Evolutionary conservation across 2,113 vertebrate genomes (phyloP).

Genomic region (Engystomops pustulosus): DNA sequence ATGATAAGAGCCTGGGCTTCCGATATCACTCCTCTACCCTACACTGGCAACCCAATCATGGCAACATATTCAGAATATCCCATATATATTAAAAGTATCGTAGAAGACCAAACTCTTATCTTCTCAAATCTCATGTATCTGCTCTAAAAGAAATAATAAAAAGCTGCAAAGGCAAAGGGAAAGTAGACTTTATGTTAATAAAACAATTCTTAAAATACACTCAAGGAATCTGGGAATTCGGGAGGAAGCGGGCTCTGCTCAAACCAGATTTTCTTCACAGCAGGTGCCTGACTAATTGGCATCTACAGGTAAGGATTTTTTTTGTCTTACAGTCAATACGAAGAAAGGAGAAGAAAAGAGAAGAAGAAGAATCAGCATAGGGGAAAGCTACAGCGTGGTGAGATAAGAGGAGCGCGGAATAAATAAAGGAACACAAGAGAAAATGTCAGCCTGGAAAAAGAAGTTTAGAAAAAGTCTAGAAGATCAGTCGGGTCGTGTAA

Average conservation of each 20-base stretch:
- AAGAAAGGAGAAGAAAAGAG: not conserved
- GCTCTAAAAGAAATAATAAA: not conserved
- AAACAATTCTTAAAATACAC: slow-evolving; percentile 23
- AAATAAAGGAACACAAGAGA: slow-evolving; percentile 14
- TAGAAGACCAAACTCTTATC: not conserved
- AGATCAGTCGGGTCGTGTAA: not conserved
- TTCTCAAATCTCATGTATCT: not conserved
- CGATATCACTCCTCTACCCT: too few species aligned
- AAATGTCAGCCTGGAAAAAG: not conserved
- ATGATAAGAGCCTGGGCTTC: too few species aligned
- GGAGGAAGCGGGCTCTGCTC: not conserved
- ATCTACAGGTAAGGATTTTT: slow-evolving; percentile 41
- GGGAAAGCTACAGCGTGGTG: not conserved
- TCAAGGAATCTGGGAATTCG: slow-evolving; percentile 8
- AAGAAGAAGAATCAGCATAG: not conserved
- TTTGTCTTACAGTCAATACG: slow-evolving; percentile 1
- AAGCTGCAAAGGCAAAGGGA: not conserved
- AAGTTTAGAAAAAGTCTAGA: not conserved
- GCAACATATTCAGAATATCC: not conserved
- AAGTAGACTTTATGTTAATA: not conserved
- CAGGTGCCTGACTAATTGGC: slow-evolving; percentile 32
- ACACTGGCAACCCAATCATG: too few species aligned
- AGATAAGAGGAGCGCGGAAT: not conserved
- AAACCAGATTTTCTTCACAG: slow-evolving; percentile 25
- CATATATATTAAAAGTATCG: not conserved